Evolutionary conservation across 2,797 vertebrate genomes (phyloP), one percentile per base, ranked within the genome.

Genomic region (Parauchenoglanis punctatus): DNA sequence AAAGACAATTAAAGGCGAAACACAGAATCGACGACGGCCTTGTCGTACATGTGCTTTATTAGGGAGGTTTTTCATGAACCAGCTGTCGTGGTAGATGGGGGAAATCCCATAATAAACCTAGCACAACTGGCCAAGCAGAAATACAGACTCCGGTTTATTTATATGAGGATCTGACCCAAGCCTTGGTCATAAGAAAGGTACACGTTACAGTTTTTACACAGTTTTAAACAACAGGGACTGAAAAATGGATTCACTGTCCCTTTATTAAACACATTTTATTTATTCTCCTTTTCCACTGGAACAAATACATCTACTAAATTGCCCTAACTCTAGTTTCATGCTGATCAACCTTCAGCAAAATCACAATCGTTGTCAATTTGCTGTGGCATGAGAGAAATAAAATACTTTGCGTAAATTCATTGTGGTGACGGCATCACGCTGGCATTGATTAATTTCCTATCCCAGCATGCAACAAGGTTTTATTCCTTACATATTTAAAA

Each of bases 41-140:
- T 49, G 7, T 65, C 85, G 63, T 49, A 75, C 25, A 87, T 84
- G 25, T 86, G 82, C 84, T 89, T 89, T 88, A 85, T 72, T 76
- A 84, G 75, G 58, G 54, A 76, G 35, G 18, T 52, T 77, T 72
- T 85, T 83, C 80, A 84, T 85, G 31, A 80, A 70, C n/a, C 91
- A 80, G 70, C 81, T 85, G 88, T 85, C 52, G 72, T 75, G 82
- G 87, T 61, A 46, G 82, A 90, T 35, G 4, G 86, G 58, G 87
- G 85, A 89, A 90, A 88, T 88, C 77, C 86, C 86, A 78, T 75
- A 73, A 87, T 86, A 88, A 89, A 88, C 28, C 61, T 1, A 8
- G 76, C 67, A 83, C 70, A 49, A 82, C 72, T 83, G 72, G 70
- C 52, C 59, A 49, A 87, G 83, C 78, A 68, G 86, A 88, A 88